phyloP scores from a whole-genome alignment of 2,888 invertebrate species.

The Caradrina kadenii region DNA sequence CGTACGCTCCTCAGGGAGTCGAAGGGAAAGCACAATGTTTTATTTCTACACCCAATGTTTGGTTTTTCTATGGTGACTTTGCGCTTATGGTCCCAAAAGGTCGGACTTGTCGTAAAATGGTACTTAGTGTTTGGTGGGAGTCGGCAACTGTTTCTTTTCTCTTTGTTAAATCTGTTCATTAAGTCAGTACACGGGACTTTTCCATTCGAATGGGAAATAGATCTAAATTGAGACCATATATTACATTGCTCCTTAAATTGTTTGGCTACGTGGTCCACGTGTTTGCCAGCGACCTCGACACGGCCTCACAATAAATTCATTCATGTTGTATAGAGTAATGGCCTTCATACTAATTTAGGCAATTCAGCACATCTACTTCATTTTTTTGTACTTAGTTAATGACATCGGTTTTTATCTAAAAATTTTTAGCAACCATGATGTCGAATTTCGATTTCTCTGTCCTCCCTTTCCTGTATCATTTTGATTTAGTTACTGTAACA shows the following conservation, averaged over 20 bases:
- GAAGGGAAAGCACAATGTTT: slow-evolving; percentile 43
- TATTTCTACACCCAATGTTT: slow-evolving; percentile 28
- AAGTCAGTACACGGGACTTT: not conserved
- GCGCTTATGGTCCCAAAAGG: slow-evolving; percentile 4
- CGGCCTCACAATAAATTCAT: slow-evolving; percentile 73
- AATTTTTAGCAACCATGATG: too few species aligned
- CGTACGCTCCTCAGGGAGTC: slow-evolving; percentile 63
- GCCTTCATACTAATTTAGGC: slow-evolving; percentile 74
- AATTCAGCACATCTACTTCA: slow-evolving; percentile 68
- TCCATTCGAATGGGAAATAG: slow-evolving; percentile 13
- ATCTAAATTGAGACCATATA: slow-evolving; percentile 29
- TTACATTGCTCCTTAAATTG: slow-evolving; percentile 30
- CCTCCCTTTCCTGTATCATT: not conserved
- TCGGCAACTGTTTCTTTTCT: not conserved
- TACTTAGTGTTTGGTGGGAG: not conserved
- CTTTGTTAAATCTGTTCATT: not conserved
- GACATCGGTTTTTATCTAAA: not conserved
- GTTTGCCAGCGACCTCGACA: slow-evolving; percentile 53
- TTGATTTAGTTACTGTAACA: not conserved
- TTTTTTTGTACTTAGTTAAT: slow-evolving; percentile 18
- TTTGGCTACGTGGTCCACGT: slow-evolving; percentile 38
- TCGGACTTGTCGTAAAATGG: not conserved
- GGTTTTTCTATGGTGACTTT: slow-evolving; percentile 12
- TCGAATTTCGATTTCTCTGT: not conserved
- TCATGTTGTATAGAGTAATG: slow-evolving; percentile 63